Evolutionary conservation across 2,113 vertebrate genomes (phyloP).

Genomic region (Onychostoma macrolepis): DNA sequence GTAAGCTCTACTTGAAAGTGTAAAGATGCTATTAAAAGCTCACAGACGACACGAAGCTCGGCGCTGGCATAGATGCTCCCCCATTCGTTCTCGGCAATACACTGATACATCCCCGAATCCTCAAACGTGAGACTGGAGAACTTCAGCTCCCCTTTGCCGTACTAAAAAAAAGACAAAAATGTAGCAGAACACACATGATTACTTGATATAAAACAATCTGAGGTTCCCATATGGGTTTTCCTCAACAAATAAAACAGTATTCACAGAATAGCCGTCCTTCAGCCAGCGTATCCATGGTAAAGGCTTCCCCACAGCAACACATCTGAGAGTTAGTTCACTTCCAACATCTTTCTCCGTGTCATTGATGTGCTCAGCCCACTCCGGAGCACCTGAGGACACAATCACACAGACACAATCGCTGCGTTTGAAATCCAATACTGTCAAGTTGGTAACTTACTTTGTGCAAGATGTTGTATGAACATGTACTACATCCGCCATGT

Average conservation of each 20-base stretch:
- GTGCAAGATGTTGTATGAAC: too few species aligned
- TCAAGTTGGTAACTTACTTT: too few species aligned
- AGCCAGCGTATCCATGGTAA: slow-evolving; percentile 92
- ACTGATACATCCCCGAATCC: slow-evolving; percentile 97
- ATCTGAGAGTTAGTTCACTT: slow-evolving; percentile 92
- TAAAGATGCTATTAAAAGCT: slow-evolving; percentile 62
- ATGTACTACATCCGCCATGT: too few species aligned
- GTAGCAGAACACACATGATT: background rate
- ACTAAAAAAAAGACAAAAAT: slow-evolving; percentile 69
- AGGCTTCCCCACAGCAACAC: slow-evolving; percentile 89
- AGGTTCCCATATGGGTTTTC: background rate
- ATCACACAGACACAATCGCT: background rate
- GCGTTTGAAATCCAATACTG: background rate
- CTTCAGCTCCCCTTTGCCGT: slow-evolving; percentile 90
- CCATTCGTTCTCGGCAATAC: slow-evolving; percentile 90
- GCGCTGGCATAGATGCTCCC: slow-evolving; percentile 96
- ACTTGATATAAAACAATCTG: background rate
- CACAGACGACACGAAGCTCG: slow-evolving; percentile 92
- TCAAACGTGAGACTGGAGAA: slow-evolving; percentile 88
- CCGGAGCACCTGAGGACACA: slow-evolving; percentile 82
- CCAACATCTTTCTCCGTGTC: slow-evolving; percentile 95
- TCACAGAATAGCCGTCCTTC: slow-evolving; percentile 91
- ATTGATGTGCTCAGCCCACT: slow-evolving; percentile 97
- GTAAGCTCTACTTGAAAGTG: background rate
- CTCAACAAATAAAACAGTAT: background rate